Evolutionary conservation across 2,113 vertebrate species (phyloP).

Genomic region (Chloebia gouldiae): DNA sequence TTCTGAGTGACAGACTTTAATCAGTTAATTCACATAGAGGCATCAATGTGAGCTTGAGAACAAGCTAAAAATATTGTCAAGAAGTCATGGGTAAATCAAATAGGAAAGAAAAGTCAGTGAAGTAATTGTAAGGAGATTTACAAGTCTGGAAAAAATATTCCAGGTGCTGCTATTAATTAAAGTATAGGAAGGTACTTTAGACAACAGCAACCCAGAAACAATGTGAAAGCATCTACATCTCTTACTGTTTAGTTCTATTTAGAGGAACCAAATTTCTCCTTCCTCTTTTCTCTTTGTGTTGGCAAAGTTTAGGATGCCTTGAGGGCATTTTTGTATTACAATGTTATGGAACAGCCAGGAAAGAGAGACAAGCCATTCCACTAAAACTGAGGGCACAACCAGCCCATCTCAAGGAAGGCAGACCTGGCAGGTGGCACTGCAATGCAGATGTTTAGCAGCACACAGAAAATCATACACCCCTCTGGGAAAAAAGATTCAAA

Average conservation of each 20-base stretch:
- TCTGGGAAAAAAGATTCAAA: not conserved
- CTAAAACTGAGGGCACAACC: not conserved
- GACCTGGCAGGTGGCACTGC: not conserved
- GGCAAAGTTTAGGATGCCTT: not conserved
- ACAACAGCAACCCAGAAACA: not conserved
- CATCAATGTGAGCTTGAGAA: not conserved
- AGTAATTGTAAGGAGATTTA: not conserved
- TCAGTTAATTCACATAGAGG: not conserved
- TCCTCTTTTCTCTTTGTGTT: not conserved
- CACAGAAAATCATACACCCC: not conserved
- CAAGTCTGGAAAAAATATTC: not conserved
- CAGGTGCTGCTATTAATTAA: not conserved
- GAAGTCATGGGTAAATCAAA: not conserved
- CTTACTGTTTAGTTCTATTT: not conserved
- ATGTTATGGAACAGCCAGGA: not conserved
- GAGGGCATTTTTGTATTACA: not conserved
- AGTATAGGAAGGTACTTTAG: not conserved
- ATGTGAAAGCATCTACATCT: not conserved
- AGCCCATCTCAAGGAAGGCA: not conserved
- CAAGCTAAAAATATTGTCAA: not conserved
- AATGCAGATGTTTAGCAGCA: not conserved
- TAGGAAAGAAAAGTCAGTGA: not conserved
- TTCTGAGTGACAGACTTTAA: not conserved
- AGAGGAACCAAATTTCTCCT: not conserved
- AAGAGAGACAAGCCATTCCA: not conserved